phyloP scores from a whole-genome alignment of 2,113 vertebrate genomes.

The Thalassoma bifasciatum region DNA sequence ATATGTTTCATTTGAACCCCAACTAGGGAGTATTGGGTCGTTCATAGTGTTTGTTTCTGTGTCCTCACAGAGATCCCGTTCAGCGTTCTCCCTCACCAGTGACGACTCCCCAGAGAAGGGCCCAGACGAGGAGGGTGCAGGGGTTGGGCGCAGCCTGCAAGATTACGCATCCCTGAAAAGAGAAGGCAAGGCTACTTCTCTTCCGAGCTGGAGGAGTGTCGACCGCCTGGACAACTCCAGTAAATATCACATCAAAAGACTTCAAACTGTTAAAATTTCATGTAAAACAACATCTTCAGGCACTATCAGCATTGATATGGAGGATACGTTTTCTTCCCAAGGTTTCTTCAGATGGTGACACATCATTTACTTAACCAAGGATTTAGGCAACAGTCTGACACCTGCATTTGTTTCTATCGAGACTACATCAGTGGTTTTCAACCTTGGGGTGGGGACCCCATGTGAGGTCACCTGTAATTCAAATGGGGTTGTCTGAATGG shows the following conservation, averaged over 20 bases:
- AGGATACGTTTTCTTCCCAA: too few species aligned
- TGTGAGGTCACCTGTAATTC: too few species aligned
- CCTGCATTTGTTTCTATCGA: too few species aligned
- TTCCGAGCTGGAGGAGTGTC: slow-evolving; percentile 90
- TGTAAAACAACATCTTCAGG: too few species aligned
- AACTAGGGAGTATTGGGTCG: neutral
- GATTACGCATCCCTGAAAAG: slow-evolving; percentile 81
- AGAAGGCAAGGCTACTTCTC: slow-evolving; percentile 79
- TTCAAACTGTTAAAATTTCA: too few species aligned
- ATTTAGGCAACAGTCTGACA: too few species aligned
- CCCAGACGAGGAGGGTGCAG: slow-evolving; percentile 64
- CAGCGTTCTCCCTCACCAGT: slow-evolving; percentile 86
- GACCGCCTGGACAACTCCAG: slow-evolving; percentile 90
- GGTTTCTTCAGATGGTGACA: too few species aligned
- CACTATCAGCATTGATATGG: too few species aligned
- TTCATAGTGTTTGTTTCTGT: neutral
- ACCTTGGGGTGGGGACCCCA: too few species aligned
- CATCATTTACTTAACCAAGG: too few species aligned
- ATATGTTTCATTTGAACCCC: neutral
- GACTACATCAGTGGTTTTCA: too few species aligned
- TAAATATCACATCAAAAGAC: slow-evolving; percentile 71
- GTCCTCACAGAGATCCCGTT: slow-evolving; percentile 85
- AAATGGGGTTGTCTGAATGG: too few species aligned
- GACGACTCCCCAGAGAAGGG: slow-evolving; percentile 84
- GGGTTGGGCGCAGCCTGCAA: slow-evolving; percentile 54